These are phyloP conservation scores for Proterorhinus semilunaris DNA, from an alignment of 2,113 vertebrate species.

Conservation along the genomic window DNA sequence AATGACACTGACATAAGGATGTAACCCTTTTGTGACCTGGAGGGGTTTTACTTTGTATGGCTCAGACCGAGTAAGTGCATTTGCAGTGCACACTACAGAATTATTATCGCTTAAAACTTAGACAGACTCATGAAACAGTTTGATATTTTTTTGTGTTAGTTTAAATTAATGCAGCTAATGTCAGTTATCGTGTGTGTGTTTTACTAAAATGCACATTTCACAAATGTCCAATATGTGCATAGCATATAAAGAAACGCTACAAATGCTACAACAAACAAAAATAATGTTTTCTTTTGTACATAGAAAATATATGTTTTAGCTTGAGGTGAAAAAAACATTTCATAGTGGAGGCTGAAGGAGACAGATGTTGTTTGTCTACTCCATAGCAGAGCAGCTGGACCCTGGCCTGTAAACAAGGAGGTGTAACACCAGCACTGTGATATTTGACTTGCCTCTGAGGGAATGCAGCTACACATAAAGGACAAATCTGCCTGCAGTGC, in stretches of 20 bases:
- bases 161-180: too few relatives aligned
- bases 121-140: too few relatives aligned
- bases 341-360: not conserved
- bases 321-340: not conserved
- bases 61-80: too few relatives aligned
- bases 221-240: not conserved
- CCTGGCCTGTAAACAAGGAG: slow-evolving; percentile 7
- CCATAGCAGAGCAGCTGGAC: not conserved
- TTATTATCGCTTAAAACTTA: too few relatives aligned
- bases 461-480: not conserved
- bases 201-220: too few relatives aligned
- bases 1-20: not conserved
- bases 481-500: not conserved
- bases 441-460: slow-evolving; percentile 6
- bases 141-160: too few relatives aligned
- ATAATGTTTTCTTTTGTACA: too few relatives aligned
- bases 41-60: too few relatives aligned
- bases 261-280: too few relatives aligned
- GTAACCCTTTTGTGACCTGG: not conserved
- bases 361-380: not conserved
- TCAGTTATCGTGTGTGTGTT: too few relatives aligned
- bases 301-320: too few relatives aligned
- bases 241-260: not conserved
- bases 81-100: too few relatives aligned
- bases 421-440: slow-evolving; percentile 7